These are phyloP conservation scores for Coturnix japonica DNA, from an alignment of 2,113 vertebrate genomes.

Conservation along the genomic window DNA sequence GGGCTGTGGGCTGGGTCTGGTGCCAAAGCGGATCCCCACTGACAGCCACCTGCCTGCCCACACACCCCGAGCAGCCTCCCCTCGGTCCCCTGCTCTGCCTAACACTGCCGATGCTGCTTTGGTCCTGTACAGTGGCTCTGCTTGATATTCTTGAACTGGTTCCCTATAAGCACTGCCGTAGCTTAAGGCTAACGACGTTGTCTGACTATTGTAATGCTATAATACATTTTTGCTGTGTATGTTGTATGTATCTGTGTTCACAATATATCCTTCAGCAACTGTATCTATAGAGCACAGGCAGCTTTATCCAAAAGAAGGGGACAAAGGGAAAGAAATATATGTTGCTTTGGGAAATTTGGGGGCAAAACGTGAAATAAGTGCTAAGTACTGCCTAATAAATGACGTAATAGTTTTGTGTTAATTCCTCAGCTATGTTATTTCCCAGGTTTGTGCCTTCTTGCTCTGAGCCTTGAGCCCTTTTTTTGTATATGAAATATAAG, in stretches of 20 bases:
- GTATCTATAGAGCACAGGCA: slow-evolving; percentile 60
- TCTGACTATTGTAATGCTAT: slow-evolving; percentile 63
- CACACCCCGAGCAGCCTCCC: slow-evolving; percentile 1
- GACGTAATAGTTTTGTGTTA: slow-evolving; percentile 44
- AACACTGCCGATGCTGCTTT: background rate
- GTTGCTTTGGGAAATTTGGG: slow-evolving; percentile 44
- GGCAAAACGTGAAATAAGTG: slow-evolving; percentile 56
- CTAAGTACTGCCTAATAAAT: slow-evolving; percentile 62
- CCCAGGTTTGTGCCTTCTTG: slow-evolving; percentile 63
- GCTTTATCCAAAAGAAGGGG: slow-evolving; percentile 59
- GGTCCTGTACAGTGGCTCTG: slow-evolving; percentile 39
- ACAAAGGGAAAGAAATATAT: slow-evolving; percentile 35
- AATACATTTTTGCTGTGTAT: slow-evolving; percentile 66
- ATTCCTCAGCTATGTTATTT: slow-evolving; percentile 57
- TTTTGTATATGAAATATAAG: slow-evolving; percentile 53
- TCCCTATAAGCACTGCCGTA: slow-evolving; percentile 22
- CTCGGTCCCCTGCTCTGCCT: slow-evolving; percentile 35
- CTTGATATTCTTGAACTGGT: slow-evolving; percentile 34
- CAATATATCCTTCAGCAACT: slow-evolving; percentile 50
- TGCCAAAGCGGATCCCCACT: background rate
- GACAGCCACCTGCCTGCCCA: background rate
- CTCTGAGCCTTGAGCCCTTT: slow-evolving; percentile 46
- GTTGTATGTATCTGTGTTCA: slow-evolving; percentile 67
- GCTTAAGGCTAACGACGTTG: slow-evolving; percentile 54
- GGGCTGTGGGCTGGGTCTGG: background rate